Evolutionary conservation across 2,888 invertebrate genomes (phyloP).

Genomic region (Phanerotoma sp.): DNA sequence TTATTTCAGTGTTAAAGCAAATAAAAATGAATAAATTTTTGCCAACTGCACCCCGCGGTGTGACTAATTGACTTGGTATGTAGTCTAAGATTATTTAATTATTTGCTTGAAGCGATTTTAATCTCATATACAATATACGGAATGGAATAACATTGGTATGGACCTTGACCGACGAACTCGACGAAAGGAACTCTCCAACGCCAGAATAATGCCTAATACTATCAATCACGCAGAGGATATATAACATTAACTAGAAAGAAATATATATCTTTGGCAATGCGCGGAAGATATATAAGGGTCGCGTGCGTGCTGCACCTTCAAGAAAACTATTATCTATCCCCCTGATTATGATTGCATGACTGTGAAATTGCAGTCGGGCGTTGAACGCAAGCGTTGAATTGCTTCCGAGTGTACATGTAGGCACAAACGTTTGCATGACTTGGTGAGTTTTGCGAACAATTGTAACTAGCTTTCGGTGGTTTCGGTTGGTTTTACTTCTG

Average conservation of each 20-base stretch:
- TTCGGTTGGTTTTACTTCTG: conserved; percentile 34
- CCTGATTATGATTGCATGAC: conserved; percentile 55
- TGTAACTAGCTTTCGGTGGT: conserved; percentile 54
- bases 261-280: conserved; percentile 1
- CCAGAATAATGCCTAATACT: background rate
- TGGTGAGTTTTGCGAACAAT: conserved; percentile 53
- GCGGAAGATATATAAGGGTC: conserved; percentile 4
- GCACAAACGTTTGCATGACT: conserved; percentile 50
- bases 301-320: conserved; percentile 29
- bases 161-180: conserved; percentile 14
- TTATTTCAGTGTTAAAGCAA: background rate
- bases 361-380: conserved; percentile 44
- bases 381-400: conserved; percentile 25
- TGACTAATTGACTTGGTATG: conserved; percentile 46
- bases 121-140: conserved; percentile 24
- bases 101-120: conserved; percentile 41
- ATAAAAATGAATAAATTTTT: background rate
- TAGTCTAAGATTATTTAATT: conserved; percentile 44
- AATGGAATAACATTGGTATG: background rate
- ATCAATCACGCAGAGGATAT: conserved; percentile 6
- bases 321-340: conserved; percentile 48
- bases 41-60: conserved; percentile 39
- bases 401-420: conserved; percentile 25
- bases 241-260: background rate
- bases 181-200: conserved; percentile 1